Evolutionary conservation across 2,797 vertebrate genomes (phyloP).

Genomic region (Hippocampus kuda): DNA sequence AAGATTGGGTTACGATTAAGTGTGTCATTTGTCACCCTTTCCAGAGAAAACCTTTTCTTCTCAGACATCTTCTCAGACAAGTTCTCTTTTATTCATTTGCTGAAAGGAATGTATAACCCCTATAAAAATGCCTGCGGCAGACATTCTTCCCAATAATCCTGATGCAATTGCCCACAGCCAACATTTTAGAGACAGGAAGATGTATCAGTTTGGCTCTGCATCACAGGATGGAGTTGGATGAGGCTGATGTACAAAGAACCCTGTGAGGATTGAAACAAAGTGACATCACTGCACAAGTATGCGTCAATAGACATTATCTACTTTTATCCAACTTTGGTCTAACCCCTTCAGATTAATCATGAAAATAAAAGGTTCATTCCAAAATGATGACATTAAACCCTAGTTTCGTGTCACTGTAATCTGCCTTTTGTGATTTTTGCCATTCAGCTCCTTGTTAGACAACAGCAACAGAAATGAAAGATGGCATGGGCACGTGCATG

Average conservation of each 20-base stretch:
- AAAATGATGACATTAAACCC: background rate
- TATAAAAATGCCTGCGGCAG: constrained; percentile 1
- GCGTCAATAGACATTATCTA: constrained; percentile 45
- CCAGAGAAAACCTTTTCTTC: background rate
- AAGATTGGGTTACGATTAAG: background rate
- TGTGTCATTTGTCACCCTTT: constrained; percentile 1
- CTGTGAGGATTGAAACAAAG: constrained; percentile 35
- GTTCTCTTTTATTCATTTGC: constrained; percentile 1
- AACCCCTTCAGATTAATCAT: constrained; percentile 15
- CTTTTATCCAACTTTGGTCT: constrained; percentile 27
- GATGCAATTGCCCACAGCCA: constrained; percentile 15
- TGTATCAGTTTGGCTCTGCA: constrained; percentile 39
- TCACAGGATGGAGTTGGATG: constrained; percentile 47
- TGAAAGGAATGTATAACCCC: constrained; percentile 1
- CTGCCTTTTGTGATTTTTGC: background rate
- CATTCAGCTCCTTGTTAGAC: too few relatives aligned
- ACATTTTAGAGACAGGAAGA: background rate
- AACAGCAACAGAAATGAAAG: too few relatives aligned
- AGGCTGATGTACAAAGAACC: constrained; percentile 37
- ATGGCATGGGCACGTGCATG: too few relatives aligned
- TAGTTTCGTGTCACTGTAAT: background rate
- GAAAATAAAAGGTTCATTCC: constrained; percentile 13
- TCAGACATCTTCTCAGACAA: too few relatives aligned
- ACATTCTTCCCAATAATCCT: constrained; percentile 33
- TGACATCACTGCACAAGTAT: constrained; percentile 44